Percentiles rank a stretch among this genome's conserved stretches.
These are phyloP conservation scores for Paramuricea clavata DNA, from an alignment of 92 coral and sea anemone species.

Conservation along the genomic window DNA sequence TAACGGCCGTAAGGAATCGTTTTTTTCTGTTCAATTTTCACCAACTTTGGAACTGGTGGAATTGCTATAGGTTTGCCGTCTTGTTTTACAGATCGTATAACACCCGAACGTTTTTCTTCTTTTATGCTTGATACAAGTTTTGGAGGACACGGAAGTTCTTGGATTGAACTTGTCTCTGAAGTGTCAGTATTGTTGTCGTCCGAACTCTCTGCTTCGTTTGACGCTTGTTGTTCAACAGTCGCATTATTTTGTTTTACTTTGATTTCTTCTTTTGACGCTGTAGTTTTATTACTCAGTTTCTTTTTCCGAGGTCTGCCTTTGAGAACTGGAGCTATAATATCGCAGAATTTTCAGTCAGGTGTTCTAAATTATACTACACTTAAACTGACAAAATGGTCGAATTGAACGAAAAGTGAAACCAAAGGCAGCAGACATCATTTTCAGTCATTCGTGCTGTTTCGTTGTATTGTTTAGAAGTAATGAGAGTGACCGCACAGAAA, in stretches of 20 bases:
- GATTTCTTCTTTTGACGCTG: neutral
- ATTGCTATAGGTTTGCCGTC: neutral
- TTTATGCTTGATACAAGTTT: slow-evolving; percentile 27
- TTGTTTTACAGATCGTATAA: slow-evolving; percentile 23
- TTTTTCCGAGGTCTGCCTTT: slow-evolving; percentile 99
- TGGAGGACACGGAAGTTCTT: slow-evolving; percentile 45
- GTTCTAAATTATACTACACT: neutral
- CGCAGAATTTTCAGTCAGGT: neutral
- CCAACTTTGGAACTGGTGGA: slow-evolving; percentile 43
- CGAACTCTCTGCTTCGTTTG: slow-evolving; percentile 75
- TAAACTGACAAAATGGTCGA: neutral
- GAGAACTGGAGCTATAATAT: slow-evolving; percentile 87
- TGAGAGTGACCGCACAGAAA: too few relatives aligned
- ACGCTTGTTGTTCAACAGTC: slow-evolving; percentile 19
- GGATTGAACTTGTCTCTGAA: slow-evolving; percentile 70
- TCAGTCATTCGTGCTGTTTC: too few relatives aligned
- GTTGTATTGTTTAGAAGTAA: too few relatives aligned
- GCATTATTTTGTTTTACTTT: slow-evolving; percentile 47
- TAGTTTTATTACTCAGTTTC: slow-evolving; percentile 64
- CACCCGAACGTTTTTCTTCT: slow-evolving; percentile 24
- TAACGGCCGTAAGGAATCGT: neutral
- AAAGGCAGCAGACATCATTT: too few relatives aligned
- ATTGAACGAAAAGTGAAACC: too few relatives aligned
- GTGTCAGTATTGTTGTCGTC: slow-evolving; percentile 94
- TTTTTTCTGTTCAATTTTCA: slow-evolving; percentile 19